phyloP scores from a whole-genome alignment of 2,888 invertebrate species.

The Caenorhabditis panamensis region DNA sequence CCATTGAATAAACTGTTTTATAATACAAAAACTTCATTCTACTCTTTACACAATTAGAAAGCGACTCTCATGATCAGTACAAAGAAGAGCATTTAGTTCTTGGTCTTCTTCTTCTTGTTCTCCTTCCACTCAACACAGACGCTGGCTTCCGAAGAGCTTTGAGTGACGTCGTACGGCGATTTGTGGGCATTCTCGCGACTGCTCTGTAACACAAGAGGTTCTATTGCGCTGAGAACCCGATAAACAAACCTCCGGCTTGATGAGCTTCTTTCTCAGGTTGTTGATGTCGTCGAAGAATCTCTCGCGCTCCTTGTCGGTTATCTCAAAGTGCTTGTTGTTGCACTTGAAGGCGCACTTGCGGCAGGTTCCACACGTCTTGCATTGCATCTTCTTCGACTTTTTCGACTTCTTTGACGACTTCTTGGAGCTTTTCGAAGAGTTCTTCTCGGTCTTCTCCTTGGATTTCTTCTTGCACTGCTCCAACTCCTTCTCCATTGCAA shows the following conservation, averaged over 20 bases:
- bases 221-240: neutral
- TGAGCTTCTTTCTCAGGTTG: conserved; percentile 24
- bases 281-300: conserved; percentile 20
- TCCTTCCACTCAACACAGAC: conserved; percentile 12
- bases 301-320: conserved; percentile 26
- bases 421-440: conserved; percentile 1
- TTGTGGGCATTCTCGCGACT: conserved; percentile 18
- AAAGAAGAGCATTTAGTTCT: too few species aligned
- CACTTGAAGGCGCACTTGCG: conserved; percentile 9
- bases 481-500: neutral
- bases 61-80: too few species aligned
- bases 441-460: neutral
- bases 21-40: too few species aligned
- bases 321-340: conserved; percentile 8
- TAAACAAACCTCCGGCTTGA: conserved; percentile 34
- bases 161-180: conserved; percentile 34
- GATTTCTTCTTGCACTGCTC: neutral
- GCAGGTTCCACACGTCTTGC: conserved; percentile 46
- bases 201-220: neutral
- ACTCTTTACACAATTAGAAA: too few species aligned
- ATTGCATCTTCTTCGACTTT: conserved; percentile 20
- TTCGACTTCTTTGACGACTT: neutral
- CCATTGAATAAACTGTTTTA: too few species aligned
- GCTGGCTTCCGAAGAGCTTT: conserved; percentile 16
- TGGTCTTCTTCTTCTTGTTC: conserved; percentile 4